Base-by-base conservation (phyloP, 1,140 invertebrate genomes). In the Meloidogyne floridensis region DNA sequence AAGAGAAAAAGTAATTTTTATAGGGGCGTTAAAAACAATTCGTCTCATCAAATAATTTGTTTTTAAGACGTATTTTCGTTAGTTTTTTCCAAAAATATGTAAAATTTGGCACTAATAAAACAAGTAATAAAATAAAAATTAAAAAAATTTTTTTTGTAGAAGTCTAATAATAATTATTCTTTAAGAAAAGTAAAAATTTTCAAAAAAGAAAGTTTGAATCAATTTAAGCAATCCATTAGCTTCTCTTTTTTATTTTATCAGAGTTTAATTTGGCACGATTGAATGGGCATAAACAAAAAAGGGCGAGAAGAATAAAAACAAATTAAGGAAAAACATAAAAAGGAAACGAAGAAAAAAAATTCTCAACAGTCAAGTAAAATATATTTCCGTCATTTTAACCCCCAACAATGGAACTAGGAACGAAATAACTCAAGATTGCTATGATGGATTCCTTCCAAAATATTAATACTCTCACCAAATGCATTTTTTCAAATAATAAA, bases 201-300 rank as follows among this genome's bases (percentile, higher is more conserved):
- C 6, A 65, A n/a, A n/a, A 65, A 65, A n/a, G 7, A 65, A 65
- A 65, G n/a, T 65, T 6, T 65, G 11, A 54, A 54, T 11, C 8
- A 3, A 54, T 11, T 54, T 54, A 47, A 47, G 7, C 47, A 47
- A 47, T 47, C 47, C 47, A 47, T 47, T 47, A 47, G 47, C 5
- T 3, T 10, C 10, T 54, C 10, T 54, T 10, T 9, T 10, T 10
- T 13, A 54, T 7, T n/a, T 7, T 65, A 65, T n/a, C 65, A 72
- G 72, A 53, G 77, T 65, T 20, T 79, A 79, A 79, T 79, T 79
- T 54, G 77, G 51, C 77, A 54, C 77, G 77, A 79, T 79, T 79
- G 77, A 79, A 79, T 79, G 43, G 77, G 65, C 77, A 71, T 72
- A 79, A 79, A 79, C 77, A 79, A 79, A 72, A 18, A 72, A 15